Evolutionary conservation across 1,140 invertebrate species (phyloP).

Genomic region (Scaptomyza hsui): DNA sequence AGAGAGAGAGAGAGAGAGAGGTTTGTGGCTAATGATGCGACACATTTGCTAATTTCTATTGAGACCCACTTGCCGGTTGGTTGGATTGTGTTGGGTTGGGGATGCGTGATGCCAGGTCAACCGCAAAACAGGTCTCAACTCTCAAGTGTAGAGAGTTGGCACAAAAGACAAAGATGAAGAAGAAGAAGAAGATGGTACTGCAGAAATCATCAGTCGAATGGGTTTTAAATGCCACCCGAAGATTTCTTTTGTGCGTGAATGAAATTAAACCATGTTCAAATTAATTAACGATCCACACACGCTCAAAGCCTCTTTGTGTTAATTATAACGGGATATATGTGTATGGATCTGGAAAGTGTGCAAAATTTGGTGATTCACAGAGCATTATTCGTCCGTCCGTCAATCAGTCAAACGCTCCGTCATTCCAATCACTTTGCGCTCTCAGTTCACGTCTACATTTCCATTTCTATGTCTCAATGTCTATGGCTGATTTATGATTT

Average conservation of each 20-base stretch:
- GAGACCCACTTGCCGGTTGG: slow-evolving; percentile 63
- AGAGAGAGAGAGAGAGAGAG: slow-evolving; percentile 8
- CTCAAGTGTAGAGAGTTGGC: slow-evolving; percentile 34
- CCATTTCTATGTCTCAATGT: slow-evolving; percentile 57
- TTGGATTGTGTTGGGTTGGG: slow-evolving; percentile 19
- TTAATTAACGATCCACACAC: slow-evolving; percentile 48
- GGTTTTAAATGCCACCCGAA: slow-evolving; percentile 48
- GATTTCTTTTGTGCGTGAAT: slow-evolving; percentile 69
- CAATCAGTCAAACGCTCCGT: slow-evolving; percentile 73
- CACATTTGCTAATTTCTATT: slow-evolving; percentile 83
- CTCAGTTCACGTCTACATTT: slow-evolving; percentile 40
- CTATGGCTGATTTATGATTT: slow-evolving; percentile 75
- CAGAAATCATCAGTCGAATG: slow-evolving; percentile 9
- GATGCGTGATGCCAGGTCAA: slow-evolving; percentile 44
- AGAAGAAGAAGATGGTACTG: slow-evolving; percentile 9
- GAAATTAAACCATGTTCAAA: slow-evolving; percentile 79
- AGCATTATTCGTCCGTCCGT: slow-evolving; percentile 31
- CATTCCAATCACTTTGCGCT: slow-evolving; percentile 74
- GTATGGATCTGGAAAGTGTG: slow-evolving; percentile 68
- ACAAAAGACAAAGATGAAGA: too few species aligned
- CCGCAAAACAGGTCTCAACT: slow-evolving; percentile 76
- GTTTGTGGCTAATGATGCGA: slow-evolving; percentile 80
- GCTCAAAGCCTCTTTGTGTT: slow-evolving; percentile 45
- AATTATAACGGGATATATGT: slow-evolving; percentile 63
- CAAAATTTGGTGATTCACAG: slow-evolving; percentile 54